A percentile compares a stretch with the other conserved stretches of the same genome.
Conservation (phyloP, 2,888 invertebrate genomes). For the Athetis lepigone region DNA sequence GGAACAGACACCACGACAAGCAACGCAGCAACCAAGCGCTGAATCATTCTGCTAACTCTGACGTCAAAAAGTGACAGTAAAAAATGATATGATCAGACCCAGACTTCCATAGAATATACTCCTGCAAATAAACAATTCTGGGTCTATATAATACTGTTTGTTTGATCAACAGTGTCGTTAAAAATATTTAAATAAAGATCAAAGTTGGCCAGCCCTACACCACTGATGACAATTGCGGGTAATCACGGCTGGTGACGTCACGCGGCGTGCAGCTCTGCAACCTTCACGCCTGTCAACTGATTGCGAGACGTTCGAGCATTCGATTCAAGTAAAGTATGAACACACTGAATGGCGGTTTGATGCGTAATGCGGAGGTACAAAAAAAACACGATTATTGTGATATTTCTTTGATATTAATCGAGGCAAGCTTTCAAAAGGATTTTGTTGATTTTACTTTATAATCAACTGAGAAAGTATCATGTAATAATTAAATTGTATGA, state of each 20-base stretch:
- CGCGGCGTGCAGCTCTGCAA: constrained; percentile 77
- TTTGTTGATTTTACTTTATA: neutral
- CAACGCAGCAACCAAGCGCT: no score
- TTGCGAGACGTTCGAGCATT: constrained; percentile 75
- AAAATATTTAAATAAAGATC: no score
- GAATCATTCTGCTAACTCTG: no score
- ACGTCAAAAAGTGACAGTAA: no score
- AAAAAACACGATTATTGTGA: constrained; percentile 35
- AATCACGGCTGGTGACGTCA: constrained; percentile 85
- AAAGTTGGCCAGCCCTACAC: constrained; percentile 73
- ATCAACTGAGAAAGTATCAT: neutral
- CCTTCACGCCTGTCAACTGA: constrained; percentile 84
- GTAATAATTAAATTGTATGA: no score
- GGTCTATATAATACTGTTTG: no score
- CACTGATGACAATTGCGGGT: constrained; percentile 79
- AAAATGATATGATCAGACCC: no score
- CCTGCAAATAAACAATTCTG: no score
- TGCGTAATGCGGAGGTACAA: constrained; percentile 30
- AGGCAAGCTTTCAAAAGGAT: neutral
- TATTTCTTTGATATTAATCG: neutral
- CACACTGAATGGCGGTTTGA: constrained; percentile 48
- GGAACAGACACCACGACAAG: no score
- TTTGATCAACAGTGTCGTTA: no score
- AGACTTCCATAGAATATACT: no score
- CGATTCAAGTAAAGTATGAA: constrained; percentile 61